Conservation (phyloP, 1,140 invertebrate genomes). For the Drosophila suzukii region DNA sequence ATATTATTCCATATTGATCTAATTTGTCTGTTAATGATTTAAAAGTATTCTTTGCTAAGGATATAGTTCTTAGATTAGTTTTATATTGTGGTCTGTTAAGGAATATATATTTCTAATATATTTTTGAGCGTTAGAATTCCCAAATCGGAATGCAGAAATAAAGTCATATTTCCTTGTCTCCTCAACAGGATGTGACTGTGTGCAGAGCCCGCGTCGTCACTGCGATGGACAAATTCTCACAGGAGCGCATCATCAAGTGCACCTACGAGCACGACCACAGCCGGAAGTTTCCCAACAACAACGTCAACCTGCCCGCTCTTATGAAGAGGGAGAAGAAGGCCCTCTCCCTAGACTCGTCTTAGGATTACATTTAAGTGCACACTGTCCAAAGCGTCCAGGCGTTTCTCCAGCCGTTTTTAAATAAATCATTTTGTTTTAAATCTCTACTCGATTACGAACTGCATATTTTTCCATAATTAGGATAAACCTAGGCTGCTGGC, state of each 20-base stretch:
- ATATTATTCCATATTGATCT: too few species aligned
- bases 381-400: constrained; percentile 19
- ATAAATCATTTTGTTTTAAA: constrained; percentile 40
- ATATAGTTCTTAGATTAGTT: too few species aligned
- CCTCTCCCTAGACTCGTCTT: constrained; percentile 11
- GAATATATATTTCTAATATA: background rate
- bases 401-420: constrained; percentile 9
- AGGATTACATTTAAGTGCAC: constrained; percentile 44
- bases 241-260: constrained; percentile 68
- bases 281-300: constrained; percentile 58
- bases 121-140: background rate
- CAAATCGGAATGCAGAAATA: background rate
- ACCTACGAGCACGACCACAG: constrained; percentile 77
- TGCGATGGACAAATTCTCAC: constrained; percentile 55
- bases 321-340: constrained; percentile 48
- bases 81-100: too few species aligned
- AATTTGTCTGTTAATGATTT: too few species aligned
- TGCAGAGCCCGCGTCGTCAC: constrained; percentile 79
- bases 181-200: constrained; percentile 70
- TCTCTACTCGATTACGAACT: constrained; percentile 9
- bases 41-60: too few species aligned
- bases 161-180: background rate
- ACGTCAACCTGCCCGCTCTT: constrained; percentile 12
- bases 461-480: constrained; percentile 8
- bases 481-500: background rate